phyloP scores from a whole-genome alignment of 2,888 invertebrate species.

The Andricus curvator region DNA sequence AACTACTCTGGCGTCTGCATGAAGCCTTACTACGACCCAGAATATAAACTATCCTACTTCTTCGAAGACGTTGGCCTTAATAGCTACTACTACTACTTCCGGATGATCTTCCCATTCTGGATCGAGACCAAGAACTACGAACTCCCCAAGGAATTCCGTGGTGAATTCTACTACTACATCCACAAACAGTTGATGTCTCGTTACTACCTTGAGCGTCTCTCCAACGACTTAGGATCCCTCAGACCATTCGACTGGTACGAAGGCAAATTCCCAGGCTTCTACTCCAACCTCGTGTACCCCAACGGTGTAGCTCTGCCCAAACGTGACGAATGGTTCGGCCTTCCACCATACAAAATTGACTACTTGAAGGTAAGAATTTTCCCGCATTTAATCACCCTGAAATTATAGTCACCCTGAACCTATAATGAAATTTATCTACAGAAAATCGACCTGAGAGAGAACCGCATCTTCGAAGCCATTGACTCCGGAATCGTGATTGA shows the following conservation, averaged over 20 bases:
- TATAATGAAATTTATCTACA: conserved; percentile 45
- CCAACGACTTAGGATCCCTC: conserved; percentile 83
- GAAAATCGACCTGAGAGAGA: conserved; percentile 67
- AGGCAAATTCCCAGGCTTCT: conserved; percentile 80
- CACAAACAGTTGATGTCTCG: conserved; percentile 85
- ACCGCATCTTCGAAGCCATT: conserved; percentile 69
- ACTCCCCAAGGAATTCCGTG: conserved; percentile 81
- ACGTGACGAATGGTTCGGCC: conserved; percentile 79
- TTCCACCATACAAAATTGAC: conserved; percentile 71
- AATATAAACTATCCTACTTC: conserved; percentile 84
- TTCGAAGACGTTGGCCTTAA: conserved; percentile 86
- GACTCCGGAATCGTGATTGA: conserved; percentile 70
- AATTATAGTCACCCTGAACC: not conserved
- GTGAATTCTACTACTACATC: conserved; percentile 83
- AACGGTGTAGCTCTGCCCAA: conserved; percentile 83
- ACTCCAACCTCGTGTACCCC: conserved; percentile 82
- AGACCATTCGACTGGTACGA: conserved; percentile 81
- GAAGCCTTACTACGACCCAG: conserved; percentile 78
- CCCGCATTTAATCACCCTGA: too few relatives aligned
- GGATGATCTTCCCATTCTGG: conserved; percentile 85
- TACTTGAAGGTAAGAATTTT: conserved; percentile 63
- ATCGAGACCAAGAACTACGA: conserved; percentile 80
- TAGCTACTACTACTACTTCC: conserved; percentile 84
- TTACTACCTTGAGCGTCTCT: conserved; percentile 85
- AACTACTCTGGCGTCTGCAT: conserved; percentile 82